A percentile compares a stretch with the other conserved stretches of the same genome.
These are phyloP conservation scores for Acleris emargana DNA, from an alignment of 2,888 invertebrate species.

Conservation along the genomic window DNA sequence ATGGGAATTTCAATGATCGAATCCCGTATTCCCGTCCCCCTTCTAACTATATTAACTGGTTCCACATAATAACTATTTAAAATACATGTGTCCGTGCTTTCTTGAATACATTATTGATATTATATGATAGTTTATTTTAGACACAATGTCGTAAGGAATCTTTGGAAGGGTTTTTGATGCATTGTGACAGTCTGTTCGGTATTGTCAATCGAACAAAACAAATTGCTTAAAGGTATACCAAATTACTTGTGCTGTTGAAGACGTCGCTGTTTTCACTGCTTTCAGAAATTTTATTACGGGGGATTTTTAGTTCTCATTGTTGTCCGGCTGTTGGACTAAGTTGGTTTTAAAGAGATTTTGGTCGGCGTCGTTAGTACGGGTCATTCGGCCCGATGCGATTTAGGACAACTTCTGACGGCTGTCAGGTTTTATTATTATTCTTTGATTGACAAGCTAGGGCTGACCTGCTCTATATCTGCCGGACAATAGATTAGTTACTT, in stretches of 20 bases:
- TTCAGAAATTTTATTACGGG: neutral
- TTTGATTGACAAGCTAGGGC: slow-evolving; percentile 68
- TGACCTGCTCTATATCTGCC: slow-evolving; percentile 30
- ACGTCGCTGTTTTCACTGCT: neutral
- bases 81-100: slow-evolving; percentile 79
- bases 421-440: slow-evolving; percentile 73
- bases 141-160: slow-evolving; percentile 47
- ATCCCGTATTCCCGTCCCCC: slow-evolving; percentile 54
- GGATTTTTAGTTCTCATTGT: neutral
- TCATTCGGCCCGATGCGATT: slow-evolving; percentile 81
- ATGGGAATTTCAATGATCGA: slow-evolving; percentile 76
- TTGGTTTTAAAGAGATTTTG: slow-evolving; percentile 65
- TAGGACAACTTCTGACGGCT: slow-evolving; percentile 79
- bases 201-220: slow-evolving; percentile 52
- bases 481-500: slow-evolving; percentile 33
- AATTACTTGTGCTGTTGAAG: neutral
- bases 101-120: slow-evolving; percentile 81
- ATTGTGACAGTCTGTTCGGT: slow-evolving; percentile 52
- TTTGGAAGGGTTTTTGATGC: slow-evolving; percentile 44
- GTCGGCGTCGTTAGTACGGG: slow-evolving; percentile 79
- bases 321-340: slow-evolving; percentile 3
- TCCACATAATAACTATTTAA: slow-evolving; percentile 80
- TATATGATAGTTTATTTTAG: slow-evolving; percentile 83
- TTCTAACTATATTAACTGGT: slow-evolving; percentile 68
- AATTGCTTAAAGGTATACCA: slow-evolving; percentile 47